Evolutionary conservation across 1,140 invertebrate species (phyloP), one percentile per base, ranked within the genome.

Genomic region (Heterodera carotae): DNA sequence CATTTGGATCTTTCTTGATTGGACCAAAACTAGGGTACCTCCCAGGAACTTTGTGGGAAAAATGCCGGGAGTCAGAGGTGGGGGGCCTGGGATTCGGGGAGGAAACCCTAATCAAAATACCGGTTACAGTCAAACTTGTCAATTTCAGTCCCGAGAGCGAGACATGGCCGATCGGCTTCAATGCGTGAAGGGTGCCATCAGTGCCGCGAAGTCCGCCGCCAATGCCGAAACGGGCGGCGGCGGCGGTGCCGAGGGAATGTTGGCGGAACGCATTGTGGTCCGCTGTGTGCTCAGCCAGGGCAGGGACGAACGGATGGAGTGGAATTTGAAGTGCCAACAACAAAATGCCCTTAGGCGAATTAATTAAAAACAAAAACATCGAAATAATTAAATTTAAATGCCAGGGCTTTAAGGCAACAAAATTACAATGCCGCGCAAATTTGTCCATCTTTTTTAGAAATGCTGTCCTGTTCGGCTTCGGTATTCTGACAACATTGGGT

Each of bases 401-500:
- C 39, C 39, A 43, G 12, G 12, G n/a, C n/a, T n/a, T n/a, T n/a
- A n/a, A n/a, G n/a, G n/a, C n/a, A n/a, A n/a, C n/a, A n/a, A n/a
- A n/a, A n/a, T n/a, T n/a, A n/a, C n/a, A n/a, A n/a, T n/a, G n/a
- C n/a, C n/a, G n/a, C n/a, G n/a, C n/a, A 43, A 43, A 43, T 43
- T 12, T 43, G 39, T 43, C 12, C 12, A 8, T 43, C 39, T 43
- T 43, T 34, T 73, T 36, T 15, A 73, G 71, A n/a, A 82, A 85
- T 66, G 84, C 84, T 4, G 76, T 76, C 22, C 85, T 85, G 59
- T 86, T 84, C 66, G 81, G 84, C 22, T 83, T 85, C 25, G 84
- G 84, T 43, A 86, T 85, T 75, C 67, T 85, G 15, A 85, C 84
- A 62, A 85, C 84, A 33, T 75, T 85, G 29, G 84, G 84, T 80